phyloP scores from a whole-genome alignment of 2,888 invertebrate genomes.

The Aromia moschata region DNA sequence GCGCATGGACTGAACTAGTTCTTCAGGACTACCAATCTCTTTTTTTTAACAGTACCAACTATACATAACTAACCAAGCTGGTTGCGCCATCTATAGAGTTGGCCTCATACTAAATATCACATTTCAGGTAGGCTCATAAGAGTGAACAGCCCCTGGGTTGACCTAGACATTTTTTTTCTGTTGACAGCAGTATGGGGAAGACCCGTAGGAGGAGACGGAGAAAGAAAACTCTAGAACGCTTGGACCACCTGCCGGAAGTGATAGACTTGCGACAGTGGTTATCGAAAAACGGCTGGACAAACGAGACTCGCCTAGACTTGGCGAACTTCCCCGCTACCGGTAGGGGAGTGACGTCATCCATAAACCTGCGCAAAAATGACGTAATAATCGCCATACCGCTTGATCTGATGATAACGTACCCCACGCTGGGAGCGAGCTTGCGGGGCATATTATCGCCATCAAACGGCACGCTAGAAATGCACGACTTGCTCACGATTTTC shows the following conservation, averaged over 20 bases:
- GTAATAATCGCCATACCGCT: conserved; percentile 71
- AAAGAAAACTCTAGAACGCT: conserved; percentile 56
- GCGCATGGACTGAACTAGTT: no score
- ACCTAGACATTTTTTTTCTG: no score
- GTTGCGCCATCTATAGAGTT: no score
- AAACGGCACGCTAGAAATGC: conserved; percentile 67
- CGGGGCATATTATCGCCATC: conserved; percentile 5
- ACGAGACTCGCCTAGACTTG: conserved; percentile 68
- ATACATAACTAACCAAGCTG: no score
- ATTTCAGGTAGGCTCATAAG: no score
- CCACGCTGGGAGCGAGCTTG: conserved; percentile 34
- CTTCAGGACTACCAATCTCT: no score
- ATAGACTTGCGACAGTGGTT: conserved; percentile 66
- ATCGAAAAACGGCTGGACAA: conserved; percentile 65
- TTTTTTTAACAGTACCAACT: no score
- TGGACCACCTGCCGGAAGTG: conserved; percentile 56
- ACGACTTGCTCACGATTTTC: conserved; percentile 79
- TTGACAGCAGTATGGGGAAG: conserved; percentile 67
- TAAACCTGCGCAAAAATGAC: conserved; percentile 67
- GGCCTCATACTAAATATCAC: no score
- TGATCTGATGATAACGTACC: conserved; percentile 66
- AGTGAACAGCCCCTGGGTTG: no score
- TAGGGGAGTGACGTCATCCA: conserved; percentile 76
- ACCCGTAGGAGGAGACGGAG: conserved; percentile 59
- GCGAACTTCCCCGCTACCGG: conserved; percentile 74